phyloP scores from a whole-genome alignment of 2,113 vertebrate genomes.

The Puffinus mauretanicus region DNA sequence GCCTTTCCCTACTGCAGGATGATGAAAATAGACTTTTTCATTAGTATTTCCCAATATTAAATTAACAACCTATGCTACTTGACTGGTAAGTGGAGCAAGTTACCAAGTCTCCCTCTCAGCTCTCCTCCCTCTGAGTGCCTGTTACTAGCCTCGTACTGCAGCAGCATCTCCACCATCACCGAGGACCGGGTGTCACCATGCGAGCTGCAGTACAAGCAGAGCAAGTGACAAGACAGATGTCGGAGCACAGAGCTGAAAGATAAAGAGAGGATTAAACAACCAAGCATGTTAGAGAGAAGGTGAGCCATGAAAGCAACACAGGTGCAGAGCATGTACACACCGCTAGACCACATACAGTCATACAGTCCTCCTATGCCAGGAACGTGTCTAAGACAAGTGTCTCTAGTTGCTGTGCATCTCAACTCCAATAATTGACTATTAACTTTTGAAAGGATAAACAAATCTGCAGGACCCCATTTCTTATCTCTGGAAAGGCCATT shows the following conservation, averaged over 20 bases:
- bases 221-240: not conserved
- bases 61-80: not conserved
- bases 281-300: not conserved
- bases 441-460: not conserved
- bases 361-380: rapidly evolving
- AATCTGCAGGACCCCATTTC: not conserved
- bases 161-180: rapidly evolving
- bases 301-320: rapidly evolving
- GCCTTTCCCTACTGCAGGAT: not conserved
- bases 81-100: not conserved
- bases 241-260: not conserved
- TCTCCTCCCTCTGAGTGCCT: not conserved
- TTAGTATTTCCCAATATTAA: not conserved
- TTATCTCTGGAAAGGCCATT: not conserved
- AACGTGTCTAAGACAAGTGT: rapidly evolving
- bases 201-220: not conserved
- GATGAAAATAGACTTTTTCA: not conserved
- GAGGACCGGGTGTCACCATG: not conserved
- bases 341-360: not conserved
- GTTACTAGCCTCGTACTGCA: not conserved
- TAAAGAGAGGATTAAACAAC: not conserved
- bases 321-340: rapidly evolving
- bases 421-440: rapidly evolving
- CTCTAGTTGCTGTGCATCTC: not conserved
- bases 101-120: not conserved